These are phyloP conservation scores for Nipponia nippon DNA, from an alignment of 2,113 vertebrate species.

Conservation along the genomic window DNA sequence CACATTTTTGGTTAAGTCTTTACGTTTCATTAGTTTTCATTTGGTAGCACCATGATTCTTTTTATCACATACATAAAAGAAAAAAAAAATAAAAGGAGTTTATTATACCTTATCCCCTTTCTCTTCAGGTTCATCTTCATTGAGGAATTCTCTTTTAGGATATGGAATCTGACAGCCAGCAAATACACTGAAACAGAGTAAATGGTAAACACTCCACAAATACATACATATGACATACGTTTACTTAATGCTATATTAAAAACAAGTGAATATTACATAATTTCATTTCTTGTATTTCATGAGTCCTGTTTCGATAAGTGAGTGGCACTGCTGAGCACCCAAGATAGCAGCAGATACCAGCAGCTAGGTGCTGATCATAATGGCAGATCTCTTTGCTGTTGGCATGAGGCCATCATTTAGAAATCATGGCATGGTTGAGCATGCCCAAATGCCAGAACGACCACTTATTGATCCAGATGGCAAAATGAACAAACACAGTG, in stretches of 20 bases:
- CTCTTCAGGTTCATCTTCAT: conserved; percentile 97
- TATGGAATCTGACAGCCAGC: conserved; percentile 98
- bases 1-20: not conserved
- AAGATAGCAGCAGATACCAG: not conserved
- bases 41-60: not conserved
- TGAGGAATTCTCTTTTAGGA: conserved; percentile 96
- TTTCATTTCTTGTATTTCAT: not conserved
- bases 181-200: conserved; percentile 85
- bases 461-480: not conserved
- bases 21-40: not conserved
- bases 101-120: conserved; percentile 92
- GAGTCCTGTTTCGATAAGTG: not conserved
- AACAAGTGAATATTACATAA: not conserved
- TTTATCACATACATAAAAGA: not conserved
- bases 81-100: not conserved
- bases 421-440: conserved; percentile 1
- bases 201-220: not conserved
- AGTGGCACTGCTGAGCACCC: not conserved
- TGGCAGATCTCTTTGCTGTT: not conserved
- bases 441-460: not conserved
- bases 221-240: not conserved
- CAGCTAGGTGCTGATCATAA: not conserved
- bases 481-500: not conserved
- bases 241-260: not conserved
- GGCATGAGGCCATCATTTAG: not conserved